These are phyloP conservation scores for Cydia fagiglandana DNA, from an alignment of 1,140 invertebrate species.

Conservation along the genomic window DNA sequence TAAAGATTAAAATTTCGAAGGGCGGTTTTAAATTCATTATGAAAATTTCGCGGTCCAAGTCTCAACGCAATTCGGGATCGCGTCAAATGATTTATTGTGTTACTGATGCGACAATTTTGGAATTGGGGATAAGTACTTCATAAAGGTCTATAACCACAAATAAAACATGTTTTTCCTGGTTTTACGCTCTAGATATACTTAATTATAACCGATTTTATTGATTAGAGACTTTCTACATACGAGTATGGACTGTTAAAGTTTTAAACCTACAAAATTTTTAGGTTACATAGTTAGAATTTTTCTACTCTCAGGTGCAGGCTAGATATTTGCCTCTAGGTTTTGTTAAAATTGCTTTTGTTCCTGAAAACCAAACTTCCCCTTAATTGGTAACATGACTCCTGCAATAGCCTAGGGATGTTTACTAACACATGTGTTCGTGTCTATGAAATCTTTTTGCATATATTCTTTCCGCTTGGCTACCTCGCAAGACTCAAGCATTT, in stretches of 20 bases:
- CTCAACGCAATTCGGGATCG: background rate
- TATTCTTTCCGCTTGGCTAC: no score
- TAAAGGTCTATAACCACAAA: background rate
- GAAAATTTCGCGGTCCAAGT: constrained; percentile 28
- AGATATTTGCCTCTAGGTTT: no score
- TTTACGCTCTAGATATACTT: no score
- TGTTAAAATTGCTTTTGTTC: background rate
- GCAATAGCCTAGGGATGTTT: background rate
- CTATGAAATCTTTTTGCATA: background rate
- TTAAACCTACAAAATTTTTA: no score
- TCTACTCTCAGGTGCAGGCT: no score
- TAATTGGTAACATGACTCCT: constrained; percentile 1
- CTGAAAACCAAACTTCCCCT: constrained; percentile 13
- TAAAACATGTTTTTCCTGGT: no score
- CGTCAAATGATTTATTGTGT: background rate
- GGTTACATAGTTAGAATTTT: no score
- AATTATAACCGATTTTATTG: no score
- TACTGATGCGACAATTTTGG: background rate
- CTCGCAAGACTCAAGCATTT: no score
- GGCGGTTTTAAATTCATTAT: constrained; percentile 30
- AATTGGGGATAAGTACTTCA: background rate
- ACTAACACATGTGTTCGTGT: background rate
- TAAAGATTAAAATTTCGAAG: constrained; percentile 26
- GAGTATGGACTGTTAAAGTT: no score
- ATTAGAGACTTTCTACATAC: no score